Evolutionary conservation across 2,113 vertebrate genomes (phyloP).

Genomic region (Poeciliopsis turrubarensis): DNA sequence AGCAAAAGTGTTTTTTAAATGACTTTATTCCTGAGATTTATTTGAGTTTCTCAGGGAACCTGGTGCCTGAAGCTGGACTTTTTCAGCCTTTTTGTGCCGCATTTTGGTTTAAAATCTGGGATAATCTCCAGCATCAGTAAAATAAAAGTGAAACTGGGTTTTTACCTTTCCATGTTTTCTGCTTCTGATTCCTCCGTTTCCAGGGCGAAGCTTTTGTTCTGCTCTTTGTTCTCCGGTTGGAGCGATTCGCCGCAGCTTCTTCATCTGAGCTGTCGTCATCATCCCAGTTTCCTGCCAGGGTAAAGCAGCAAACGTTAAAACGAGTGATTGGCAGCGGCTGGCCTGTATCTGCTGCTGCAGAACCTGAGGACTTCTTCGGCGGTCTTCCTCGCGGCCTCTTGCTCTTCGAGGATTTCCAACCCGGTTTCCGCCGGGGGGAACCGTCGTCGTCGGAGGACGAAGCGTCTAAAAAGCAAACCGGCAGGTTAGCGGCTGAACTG

Average conservation of each 20-base stretch:
- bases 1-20: too few relatives aligned
- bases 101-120: not conserved
- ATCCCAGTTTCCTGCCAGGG: constrained; percentile 32
- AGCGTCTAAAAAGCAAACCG: not conserved
- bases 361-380: constrained; percentile 47
- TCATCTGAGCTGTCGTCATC: constrained; percentile 61
- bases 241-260: constrained; percentile 46
- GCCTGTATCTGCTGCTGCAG: not conserved
- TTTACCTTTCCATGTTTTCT: constrained; percentile 29
- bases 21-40: too few relatives aligned
- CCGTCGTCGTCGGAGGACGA: constrained; percentile 43
- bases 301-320: not conserved
- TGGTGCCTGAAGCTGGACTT: not conserved
- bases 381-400: not conserved
- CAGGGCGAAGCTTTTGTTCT: constrained; percentile 12
- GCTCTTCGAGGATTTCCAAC: constrained; percentile 28
- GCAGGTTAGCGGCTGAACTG: not conserved
- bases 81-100: too few relatives aligned
- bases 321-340: not conserved
- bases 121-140: not conserved
- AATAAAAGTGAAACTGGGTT: not conserved
- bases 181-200: constrained; percentile 15
- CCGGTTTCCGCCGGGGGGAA: constrained; percentile 32
- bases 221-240: not conserved
- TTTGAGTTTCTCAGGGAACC: not conserved